A percentile compares a stretch with the other conserved stretches of the same genome.
Conservation (phyloP, 2,888 invertebrate species). For the Amblyteles armatorius region DNA sequence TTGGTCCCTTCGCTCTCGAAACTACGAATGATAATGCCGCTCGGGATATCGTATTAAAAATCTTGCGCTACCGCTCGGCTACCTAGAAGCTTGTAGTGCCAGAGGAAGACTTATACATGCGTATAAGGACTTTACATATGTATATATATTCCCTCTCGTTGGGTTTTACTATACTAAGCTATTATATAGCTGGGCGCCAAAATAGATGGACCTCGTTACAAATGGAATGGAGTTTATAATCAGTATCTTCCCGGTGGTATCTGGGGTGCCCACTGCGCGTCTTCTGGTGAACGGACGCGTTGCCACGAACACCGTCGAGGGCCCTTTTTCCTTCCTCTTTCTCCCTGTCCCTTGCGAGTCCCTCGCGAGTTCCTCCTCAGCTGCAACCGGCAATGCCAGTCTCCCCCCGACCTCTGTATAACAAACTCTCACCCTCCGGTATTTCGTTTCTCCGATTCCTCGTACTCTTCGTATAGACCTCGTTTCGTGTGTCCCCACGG, state of each 20-base stretch:
- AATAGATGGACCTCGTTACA: constrained; percentile 84
- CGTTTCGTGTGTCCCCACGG: constrained; percentile 53
- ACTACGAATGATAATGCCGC: constrained; percentile 79
- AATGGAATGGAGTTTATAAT: constrained; percentile 84
- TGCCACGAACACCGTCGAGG: constrained; percentile 30
- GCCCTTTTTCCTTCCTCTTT: neutral
- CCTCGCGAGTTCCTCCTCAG: constrained; percentile 45
- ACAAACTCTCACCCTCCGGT: constrained; percentile 44
- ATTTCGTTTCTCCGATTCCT: constrained; percentile 51
- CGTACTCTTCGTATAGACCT: constrained; percentile 44
- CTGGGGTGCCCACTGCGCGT: constrained; percentile 69
- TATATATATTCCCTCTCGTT: constrained; percentile 41
- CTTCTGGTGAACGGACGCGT: constrained; percentile 29
- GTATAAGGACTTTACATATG: constrained; percentile 33
- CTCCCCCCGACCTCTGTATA: constrained; percentile 18
- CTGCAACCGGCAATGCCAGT: constrained; percentile 21
- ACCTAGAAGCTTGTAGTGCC: constrained; percentile 32
- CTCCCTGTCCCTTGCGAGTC: constrained; percentile 28
- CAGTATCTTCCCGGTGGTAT: constrained; percentile 83
- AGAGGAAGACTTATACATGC: constrained; percentile 44
- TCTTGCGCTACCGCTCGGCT: constrained; percentile 58
- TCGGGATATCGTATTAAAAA: constrained; percentile 80
- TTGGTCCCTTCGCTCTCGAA: constrained; percentile 46
- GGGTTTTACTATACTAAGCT: constrained; percentile 28
- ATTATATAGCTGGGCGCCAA: constrained; percentile 78